Conservation (phyloP, 2,113 vertebrate genomes). For the Sander vitreus region DNA sequence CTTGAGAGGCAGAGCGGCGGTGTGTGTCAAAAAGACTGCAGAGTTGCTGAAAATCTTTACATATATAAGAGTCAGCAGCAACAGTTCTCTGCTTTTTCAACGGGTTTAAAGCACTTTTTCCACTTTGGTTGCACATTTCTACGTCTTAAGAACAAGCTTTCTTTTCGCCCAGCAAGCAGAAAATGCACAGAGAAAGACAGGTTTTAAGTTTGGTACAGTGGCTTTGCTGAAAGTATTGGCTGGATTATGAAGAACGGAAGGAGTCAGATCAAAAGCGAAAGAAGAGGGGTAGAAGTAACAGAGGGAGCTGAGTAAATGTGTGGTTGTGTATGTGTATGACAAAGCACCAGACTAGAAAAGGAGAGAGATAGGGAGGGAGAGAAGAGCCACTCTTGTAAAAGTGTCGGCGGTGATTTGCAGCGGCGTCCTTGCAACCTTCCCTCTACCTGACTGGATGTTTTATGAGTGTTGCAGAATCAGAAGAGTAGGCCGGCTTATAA, state of each 20-base stretch:
- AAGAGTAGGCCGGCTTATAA: conserved; percentile 76
- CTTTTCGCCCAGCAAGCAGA: conserved; percentile 7
- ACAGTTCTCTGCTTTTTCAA: conserved; percentile 42
- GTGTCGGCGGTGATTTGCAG: conserved; percentile 76
- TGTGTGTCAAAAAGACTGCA: conserved; percentile 36
- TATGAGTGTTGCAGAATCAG: conserved; percentile 78
- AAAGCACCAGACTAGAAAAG: conserved; percentile 30
- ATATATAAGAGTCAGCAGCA: conserved; percentile 52
- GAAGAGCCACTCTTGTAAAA: conserved; percentile 65
- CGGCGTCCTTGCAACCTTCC: conserved; percentile 76
- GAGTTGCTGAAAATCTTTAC: conserved; percentile 46
- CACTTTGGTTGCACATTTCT: conserved; percentile 47
- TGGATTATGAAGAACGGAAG: conserved; percentile 29
- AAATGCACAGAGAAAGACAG: conserved; percentile 2
- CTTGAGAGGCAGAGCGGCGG: conserved; percentile 14
- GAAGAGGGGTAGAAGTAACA: conserved; percentile 3
- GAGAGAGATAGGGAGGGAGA: conserved; percentile 18
- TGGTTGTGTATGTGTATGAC: conserved; percentile 35
- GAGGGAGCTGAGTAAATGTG: conserved; percentile 32
- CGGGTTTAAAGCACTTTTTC: conserved; percentile 20
- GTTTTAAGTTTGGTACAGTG: conserved; percentile 24
- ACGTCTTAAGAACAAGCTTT: conserved; percentile 27
- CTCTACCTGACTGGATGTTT: conserved; percentile 78
- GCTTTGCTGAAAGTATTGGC: conserved; percentile 11
- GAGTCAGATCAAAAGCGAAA: conserved; percentile 35